Evolutionary conservation across 2,113 vertebrate species (phyloP), one percentile per base, ranked within the genome.

Genomic region (Coreoperca whiteheadi): DNA sequence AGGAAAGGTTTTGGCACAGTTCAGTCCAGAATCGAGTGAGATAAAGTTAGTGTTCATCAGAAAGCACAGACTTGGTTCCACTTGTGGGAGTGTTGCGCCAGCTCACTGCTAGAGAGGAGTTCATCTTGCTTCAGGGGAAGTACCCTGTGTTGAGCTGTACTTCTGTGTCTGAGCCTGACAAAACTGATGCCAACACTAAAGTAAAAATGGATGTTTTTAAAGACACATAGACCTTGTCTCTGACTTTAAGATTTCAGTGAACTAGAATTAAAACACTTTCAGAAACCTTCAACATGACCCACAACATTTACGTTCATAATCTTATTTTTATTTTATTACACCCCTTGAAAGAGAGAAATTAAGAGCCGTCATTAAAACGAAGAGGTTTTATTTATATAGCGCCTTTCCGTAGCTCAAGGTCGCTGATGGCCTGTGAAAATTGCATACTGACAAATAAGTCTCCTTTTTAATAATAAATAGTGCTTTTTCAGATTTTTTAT

Each of bases 31-130:
- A 71, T 60, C 66, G 76, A 82, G 61, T 51, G 60, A 88, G 78
- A 86, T 85, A 39, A 77, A 85, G 79, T 66, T 57, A 54, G 46
- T 77, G 79, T 83, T 79, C 51, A 43, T 81, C 83, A 80, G 81
- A 71, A 83, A 88, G 70, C 43, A 18, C 53, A 25, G 67, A 25
- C 61, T 90, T 64, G 57, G 25, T 69, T 46, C 37, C 79, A 86
- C 80, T 74, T 87, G 74, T 66, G 80, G 67, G 79, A 87, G 61
- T 25, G 43, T 63, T 65, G 71, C 21, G 4, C 46, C 39, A 41
- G 64, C 85, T 78, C 60, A 5, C 68, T 48, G 81, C 75, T 12
- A 64, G 39, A 79, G 65, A 82, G 57, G 66, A 84, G 79, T 72
- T 50, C 82, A 66, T 86, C 65, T 75, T 70, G 71, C 61, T 81